Evolutionary conservation across 2,797 vertebrate species (phyloP).

Genomic region (Aeoliscus strigatus): DNA sequence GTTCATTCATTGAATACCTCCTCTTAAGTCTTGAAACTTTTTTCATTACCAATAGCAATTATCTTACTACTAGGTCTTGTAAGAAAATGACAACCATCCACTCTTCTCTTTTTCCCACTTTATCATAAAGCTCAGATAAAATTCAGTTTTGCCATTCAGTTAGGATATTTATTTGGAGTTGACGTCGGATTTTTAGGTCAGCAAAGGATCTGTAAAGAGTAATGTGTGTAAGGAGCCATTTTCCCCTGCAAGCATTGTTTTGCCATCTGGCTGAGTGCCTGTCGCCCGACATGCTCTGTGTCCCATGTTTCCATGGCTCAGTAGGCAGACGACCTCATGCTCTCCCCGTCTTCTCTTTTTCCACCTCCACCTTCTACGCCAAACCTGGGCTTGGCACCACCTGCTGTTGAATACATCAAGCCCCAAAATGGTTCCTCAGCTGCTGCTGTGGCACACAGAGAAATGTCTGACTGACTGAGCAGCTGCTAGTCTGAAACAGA

Average conservation of each 20-base stretch:
- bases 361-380: constrained; percentile 19
- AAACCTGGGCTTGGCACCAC: constrained; percentile 59
- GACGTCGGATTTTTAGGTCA: constrained; percentile 41
- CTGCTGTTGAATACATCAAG: constrained; percentile 69
- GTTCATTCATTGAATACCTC: constrained; percentile 26
- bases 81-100: too few relatives aligned
- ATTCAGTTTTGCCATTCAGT: too few relatives aligned
- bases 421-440: constrained; percentile 69
- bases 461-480: constrained; percentile 42
- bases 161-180: too few relatives aligned
- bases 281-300: constrained; percentile 42
- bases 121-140: too few relatives aligned
- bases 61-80: too few relatives aligned
- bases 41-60: constrained; percentile 51
- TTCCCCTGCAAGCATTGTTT: constrained; percentile 34
- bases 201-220: constrained; percentile 8
- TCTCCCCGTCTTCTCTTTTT: neutral
- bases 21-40: constrained; percentile 38
- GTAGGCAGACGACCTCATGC: constrained; percentile 26
- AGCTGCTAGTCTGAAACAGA: constrained; percentile 47
- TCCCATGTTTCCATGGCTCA: constrained; percentile 45
- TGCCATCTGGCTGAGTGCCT: constrained; percentile 51
- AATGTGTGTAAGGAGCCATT: constrained; percentile 6
- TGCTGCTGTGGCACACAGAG: constrained; percentile 48
- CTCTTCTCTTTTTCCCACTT: too few relatives aligned